These are phyloP conservation scores for Mus caroli DNA, from an alignment of 2,797 vertebrate species.

Conservation along the genomic window DNA sequence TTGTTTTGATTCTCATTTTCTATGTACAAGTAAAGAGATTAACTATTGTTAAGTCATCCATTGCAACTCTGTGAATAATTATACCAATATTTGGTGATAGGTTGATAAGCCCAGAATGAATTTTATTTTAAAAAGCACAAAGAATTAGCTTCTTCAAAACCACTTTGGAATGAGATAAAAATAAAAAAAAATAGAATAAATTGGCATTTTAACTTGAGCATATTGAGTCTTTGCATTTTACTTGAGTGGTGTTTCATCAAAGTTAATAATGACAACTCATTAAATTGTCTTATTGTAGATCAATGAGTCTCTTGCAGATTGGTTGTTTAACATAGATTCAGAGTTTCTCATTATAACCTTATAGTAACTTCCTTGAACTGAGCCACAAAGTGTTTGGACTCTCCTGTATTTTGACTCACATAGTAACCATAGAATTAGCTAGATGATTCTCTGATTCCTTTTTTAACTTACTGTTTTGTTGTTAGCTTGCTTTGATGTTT, in stretches of 20 bases:
- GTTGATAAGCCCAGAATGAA: background rate
- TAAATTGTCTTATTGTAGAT: slow-evolving; percentile 5
- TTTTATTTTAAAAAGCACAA: background rate
- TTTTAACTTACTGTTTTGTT: background rate
- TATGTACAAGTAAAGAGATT: background rate
- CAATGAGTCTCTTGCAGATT: background rate
- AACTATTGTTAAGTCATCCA: background rate
- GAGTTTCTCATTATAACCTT: background rate
- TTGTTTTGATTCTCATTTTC: background rate
- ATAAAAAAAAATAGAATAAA: background rate
- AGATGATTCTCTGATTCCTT: background rate
- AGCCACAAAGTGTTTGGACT: background rate
- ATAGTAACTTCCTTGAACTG: background rate
- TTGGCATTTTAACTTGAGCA: background rate
- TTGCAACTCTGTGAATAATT: background rate
- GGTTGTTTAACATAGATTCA: slow-evolving; percentile 21
- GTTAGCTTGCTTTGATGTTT: background rate
- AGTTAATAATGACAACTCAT: background rate
- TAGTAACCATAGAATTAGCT: slow-evolving; percentile 1
- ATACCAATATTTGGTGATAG: background rate
- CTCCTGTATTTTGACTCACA: background rate
- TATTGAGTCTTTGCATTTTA: background rate
- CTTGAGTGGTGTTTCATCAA: background rate
- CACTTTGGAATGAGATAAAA: background rate
- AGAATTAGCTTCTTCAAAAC: background rate